Conservation (phyloP, 2,888 invertebrate species). For the Hyposoter didymator region DNA sequence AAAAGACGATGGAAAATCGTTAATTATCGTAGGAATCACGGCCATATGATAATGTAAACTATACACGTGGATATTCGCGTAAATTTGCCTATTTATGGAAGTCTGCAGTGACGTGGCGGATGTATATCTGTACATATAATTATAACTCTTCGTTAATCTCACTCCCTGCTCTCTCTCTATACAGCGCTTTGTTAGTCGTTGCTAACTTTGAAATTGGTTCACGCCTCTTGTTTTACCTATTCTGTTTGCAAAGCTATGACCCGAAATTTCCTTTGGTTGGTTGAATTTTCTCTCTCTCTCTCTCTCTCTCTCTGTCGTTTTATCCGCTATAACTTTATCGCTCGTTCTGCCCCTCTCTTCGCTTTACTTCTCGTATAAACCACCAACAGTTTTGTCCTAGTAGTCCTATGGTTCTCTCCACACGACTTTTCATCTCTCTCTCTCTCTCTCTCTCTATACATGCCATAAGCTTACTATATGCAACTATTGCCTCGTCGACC, state of each 20-base stretch:
- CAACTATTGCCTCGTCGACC: conserved; percentile 76
- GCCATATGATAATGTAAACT: neutral
- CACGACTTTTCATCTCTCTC: conserved; percentile 38
- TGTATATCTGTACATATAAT: neutral
- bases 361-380: conserved; percentile 53
- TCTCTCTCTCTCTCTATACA: conserved; percentile 63
- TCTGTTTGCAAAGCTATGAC: conserved; percentile 71
- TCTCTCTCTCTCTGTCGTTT: conserved; percentile 42
- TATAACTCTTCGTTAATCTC: conserved; percentile 8
- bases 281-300: conserved; percentile 14
- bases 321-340: conserved; percentile 32
- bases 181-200: neutral
- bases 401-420: conserved; percentile 49
- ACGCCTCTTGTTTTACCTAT: conserved; percentile 72
- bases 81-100: conserved; percentile 4
- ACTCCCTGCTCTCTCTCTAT: conserved; percentile 8
- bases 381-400: conserved; percentile 67
- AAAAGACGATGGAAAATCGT: neutral
- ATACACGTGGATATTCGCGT: neutral
- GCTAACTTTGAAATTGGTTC: conserved; percentile 72
- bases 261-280: conserved; percentile 67
- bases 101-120: conserved; percentile 6
- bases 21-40: neutral
- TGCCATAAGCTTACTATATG: conserved; percentile 74
- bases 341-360: conserved; percentile 41